Evolutionary conservation across 2,113 vertebrate species (phyloP).

Genomic region (Ammospiza nelsoni): DNA sequence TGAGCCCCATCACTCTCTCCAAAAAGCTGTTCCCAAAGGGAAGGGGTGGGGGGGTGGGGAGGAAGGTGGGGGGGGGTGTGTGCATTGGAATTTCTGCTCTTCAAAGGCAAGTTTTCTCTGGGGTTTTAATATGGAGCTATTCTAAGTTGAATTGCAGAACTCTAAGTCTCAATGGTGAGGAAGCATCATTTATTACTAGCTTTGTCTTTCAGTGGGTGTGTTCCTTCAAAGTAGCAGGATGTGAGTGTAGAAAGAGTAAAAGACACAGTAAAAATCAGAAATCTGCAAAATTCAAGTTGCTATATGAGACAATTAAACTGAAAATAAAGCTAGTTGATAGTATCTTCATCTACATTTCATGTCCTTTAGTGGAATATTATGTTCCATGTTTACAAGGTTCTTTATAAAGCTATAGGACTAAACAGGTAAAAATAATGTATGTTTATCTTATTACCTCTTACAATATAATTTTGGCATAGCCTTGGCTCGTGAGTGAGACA

Average conservation of each 20-base stretch:
- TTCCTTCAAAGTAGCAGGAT: background rate
- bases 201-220: background rate
- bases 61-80: background rate
- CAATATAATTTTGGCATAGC: background rate
- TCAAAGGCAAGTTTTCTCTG: background rate
- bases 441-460: background rate
- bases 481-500: conserved; percentile 4
- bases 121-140: background rate
- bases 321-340: background rate
- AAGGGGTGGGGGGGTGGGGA: no score
- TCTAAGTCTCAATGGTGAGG: background rate
- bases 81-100: background rate
- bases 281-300: background rate
- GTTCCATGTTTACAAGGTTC: background rate
- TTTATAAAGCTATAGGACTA: background rate
- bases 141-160: background rate
- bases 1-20: background rate
- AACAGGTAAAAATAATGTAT: background rate
- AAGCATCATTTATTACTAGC: background rate
- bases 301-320: background rate
- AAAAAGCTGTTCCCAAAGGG: background rate
- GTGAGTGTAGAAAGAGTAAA: background rate
- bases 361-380: background rate
- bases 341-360: background rate
- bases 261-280: background rate